phyloP scores from a whole-genome alignment of 1,140 invertebrate species.

The Camponotus vicinus region DNA sequence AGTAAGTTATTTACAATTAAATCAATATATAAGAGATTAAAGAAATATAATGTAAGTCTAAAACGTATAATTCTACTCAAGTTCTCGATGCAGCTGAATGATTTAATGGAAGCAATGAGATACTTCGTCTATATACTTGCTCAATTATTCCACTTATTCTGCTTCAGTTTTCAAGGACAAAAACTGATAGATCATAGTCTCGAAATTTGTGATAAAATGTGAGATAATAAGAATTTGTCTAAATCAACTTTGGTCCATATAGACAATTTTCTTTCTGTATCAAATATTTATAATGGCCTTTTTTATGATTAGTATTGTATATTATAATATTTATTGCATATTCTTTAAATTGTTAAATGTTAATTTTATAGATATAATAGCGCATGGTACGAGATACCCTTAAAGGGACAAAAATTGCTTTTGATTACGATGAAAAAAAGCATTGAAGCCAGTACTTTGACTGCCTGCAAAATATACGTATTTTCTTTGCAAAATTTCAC shows the following conservation, averaged over 20 bases:
- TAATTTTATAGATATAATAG: conserved; percentile 29
- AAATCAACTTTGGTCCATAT: not conserved
- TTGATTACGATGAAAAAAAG: conserved; percentile 34
- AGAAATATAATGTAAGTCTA: not conserved
- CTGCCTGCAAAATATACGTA: conserved; percentile 37
- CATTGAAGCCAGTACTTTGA: conserved; percentile 7
- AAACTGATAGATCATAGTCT: conserved; percentile 38
- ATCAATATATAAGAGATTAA: not conserved
- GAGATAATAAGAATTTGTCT: not conserved
- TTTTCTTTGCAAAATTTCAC: conserved; percentile 41
- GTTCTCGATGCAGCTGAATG: not conserved
- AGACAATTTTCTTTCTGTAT: not conserved
- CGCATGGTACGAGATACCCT: conserved; percentile 15
- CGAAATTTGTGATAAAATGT: conserved; percentile 5
- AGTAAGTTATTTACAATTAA: conserved; percentile 29
- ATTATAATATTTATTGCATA: not conserved
- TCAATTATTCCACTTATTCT: conserved; percentile 43
- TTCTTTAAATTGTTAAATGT: not conserved
- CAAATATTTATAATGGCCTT: not conserved
- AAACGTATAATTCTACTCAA: not conserved
- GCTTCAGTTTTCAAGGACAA: conserved; percentile 30
- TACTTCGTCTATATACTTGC: conserved; percentile 47
- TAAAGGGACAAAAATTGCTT: conserved; percentile 1
- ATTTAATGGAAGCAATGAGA: conserved; percentile 29
- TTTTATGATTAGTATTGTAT: not conserved